Evolutionary conservation across 2,113 vertebrate species (phyloP).

Genomic region (Setophaga petechia): DNA sequence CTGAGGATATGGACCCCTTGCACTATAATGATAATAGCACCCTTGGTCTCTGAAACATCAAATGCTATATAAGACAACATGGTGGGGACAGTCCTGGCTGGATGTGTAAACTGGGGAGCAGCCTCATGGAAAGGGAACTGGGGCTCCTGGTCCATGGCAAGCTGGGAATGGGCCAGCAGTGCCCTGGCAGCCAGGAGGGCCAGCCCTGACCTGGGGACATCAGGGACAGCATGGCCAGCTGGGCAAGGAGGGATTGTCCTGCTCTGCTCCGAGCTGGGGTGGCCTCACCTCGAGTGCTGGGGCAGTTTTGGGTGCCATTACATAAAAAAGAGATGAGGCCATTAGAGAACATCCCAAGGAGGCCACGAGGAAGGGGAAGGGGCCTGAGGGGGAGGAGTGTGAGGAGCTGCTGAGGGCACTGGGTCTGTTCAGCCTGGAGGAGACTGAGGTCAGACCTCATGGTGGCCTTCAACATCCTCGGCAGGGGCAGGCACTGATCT

Average conservation of each 20-base stretch:
- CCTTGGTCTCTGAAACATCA: too few species aligned
- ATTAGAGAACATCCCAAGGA: background rate
- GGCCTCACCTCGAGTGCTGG: accelerated
- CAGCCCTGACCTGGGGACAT: background rate
- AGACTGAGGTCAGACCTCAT: background rate
- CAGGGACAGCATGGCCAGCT: background rate
- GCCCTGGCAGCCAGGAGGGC: background rate
- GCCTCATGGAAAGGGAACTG: background rate
- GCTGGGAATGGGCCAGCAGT: background rate
- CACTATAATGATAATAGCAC: too few species aligned
- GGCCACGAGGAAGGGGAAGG: accelerated
- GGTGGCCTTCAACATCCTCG: background rate
- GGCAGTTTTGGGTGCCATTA: accelerated
- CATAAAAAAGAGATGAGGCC: too few species aligned
- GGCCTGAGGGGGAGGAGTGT: background rate
- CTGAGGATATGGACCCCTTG: too few species aligned
- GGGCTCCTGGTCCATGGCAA: background rate
- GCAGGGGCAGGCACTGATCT: background rate
- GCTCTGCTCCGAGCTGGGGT: background rate
- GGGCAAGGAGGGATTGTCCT: background rate
- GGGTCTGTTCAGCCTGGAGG: background rate
- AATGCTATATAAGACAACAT: too few species aligned
- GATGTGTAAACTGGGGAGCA: background rate
- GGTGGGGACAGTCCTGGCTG: background rate
- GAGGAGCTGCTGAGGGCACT: background rate